A percentile compares a stretch with the other conserved stretches of the same genome.
phyloP scores from a whole-genome alignment of 2,797 vertebrate genomes.

The Hoplostethus atlanticus region DNA sequence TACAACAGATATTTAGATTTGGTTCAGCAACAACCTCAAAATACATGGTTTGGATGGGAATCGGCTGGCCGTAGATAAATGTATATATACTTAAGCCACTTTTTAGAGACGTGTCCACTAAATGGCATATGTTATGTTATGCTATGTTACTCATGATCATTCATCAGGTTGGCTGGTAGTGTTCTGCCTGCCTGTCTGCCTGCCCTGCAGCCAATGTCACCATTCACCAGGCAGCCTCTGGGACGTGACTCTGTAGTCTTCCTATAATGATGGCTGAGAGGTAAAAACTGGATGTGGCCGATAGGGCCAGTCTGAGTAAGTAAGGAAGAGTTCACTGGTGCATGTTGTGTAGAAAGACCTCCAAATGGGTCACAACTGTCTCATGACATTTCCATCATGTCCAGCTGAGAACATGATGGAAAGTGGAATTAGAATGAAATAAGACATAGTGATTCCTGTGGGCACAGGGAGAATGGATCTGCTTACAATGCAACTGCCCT shows the following conservation, averaged over 20 bases:
- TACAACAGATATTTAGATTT: no score
- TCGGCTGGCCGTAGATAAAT: no score
- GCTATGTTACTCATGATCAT: background rate
- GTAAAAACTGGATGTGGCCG: slow-evolving; percentile 51
- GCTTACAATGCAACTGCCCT: slow-evolving; percentile 70
- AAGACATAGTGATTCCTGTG: slow-evolving; percentile 64
- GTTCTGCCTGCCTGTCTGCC: background rate
- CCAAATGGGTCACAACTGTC: slow-evolving; percentile 72
- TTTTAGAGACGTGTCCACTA: no score
- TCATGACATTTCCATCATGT: slow-evolving; percentile 62
- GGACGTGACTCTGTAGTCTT: slow-evolving; percentile 25
- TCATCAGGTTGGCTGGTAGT: background rate
- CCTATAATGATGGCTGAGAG: slow-evolving; percentile 19
- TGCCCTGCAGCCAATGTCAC: slow-evolving; percentile 7
- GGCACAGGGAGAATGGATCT: slow-evolving; percentile 61
- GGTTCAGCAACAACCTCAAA: slow-evolving; percentile 12
- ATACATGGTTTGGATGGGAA: slow-evolving; percentile 3
- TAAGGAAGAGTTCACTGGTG: slow-evolving; percentile 58
- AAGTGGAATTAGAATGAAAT: slow-evolving; percentile 71
- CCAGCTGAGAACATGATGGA: slow-evolving; percentile 67
- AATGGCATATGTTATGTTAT: no score
- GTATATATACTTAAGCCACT: no score
- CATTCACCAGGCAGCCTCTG: background rate
- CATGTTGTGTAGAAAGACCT: slow-evolving; percentile 52
- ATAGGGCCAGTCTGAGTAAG: slow-evolving; percentile 30